Conservation (phyloP, 2,113 vertebrate species). For the Mungos mungo region DNA sequence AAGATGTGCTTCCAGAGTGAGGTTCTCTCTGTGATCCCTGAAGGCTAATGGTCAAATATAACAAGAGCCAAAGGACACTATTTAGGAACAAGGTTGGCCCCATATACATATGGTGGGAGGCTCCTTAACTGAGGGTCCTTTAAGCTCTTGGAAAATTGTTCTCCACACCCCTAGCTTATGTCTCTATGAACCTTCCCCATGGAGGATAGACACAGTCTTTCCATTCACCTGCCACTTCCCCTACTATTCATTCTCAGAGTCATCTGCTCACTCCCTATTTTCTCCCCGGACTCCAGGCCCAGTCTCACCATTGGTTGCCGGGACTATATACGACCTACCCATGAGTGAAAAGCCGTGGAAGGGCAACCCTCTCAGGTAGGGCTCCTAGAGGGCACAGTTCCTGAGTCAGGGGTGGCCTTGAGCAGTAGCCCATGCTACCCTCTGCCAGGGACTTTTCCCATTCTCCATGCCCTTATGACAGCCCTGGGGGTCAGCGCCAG, state of each 20-base stretch:
- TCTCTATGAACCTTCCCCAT: not conserved
- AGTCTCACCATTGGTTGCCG: not conserved
- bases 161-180: not conserved
- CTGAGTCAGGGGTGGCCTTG: not conserved
- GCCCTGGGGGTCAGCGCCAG: conserved; percentile 18
- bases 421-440: conserved; percentile 77
- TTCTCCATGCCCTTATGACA: conserved; percentile 72
- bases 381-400: fast-evolving
- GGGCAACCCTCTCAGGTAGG: fast-evolving
- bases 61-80: not conserved
- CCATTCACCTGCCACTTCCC: not conserved
- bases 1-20: not conserved
- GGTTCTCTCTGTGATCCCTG: not conserved
- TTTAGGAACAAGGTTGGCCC: not conserved
- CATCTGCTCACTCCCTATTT: not conserved
- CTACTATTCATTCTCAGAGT: not conserved
- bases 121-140: not conserved
- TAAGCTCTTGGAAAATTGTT: not conserved
- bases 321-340: not conserved
- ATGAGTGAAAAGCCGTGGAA: fast-evolving
- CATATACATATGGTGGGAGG: too few relatives aligned
- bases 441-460: conserved; percentile 75
- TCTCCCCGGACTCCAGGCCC: not conserved
- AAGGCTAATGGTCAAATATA: not conserved
- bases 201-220: not conserved